phyloP scores from a whole-genome alignment of 1,140 invertebrate species.

The Pseudomyrmex concolor region DNA sequence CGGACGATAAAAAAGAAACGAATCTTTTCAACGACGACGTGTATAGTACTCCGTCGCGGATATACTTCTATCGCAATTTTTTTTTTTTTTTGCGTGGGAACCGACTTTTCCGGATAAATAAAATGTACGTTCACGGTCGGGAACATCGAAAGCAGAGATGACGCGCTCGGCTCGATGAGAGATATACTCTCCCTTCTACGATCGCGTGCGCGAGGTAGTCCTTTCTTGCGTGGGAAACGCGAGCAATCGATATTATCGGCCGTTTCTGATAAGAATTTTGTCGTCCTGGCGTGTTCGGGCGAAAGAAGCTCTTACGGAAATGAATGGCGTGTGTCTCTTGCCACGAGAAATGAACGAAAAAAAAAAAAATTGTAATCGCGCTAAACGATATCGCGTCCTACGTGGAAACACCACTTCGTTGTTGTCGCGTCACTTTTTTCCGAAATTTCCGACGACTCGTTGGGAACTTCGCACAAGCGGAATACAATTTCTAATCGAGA shows the following conservation, averaged over 20 bases:
- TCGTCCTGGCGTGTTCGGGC: background rate
- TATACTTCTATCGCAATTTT: conserved; percentile 3
- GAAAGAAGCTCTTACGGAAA: conserved; percentile 29
- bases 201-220: background rate
- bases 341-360: background rate
- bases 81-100: background rate
- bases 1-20: conserved; percentile 13
- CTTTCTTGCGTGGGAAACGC: conserved; percentile 23
- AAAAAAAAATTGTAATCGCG: conserved; percentile 25
- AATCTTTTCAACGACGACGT: conserved; percentile 1
- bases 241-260: conserved; percentile 41
- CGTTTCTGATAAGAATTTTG: conserved; percentile 34
- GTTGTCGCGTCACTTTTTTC: background rate
- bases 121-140: conserved; percentile 19
- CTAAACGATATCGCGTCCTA: conserved; percentile 36
- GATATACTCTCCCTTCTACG: background rate
- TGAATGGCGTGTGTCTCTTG: conserved; percentile 7
- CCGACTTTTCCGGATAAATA: conserved; percentile 6
- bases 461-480: too few species aligned
- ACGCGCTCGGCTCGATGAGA: too few species aligned
- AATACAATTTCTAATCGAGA: too few species aligned
- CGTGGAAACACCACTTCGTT: background rate
- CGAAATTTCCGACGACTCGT: background rate
- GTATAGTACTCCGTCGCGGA: background rate
- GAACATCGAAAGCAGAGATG: too few species aligned